Evolutionary conservation across 2,113 vertebrate species (phyloP).

Genomic region (Porphyrio hochstetteri): DNA sequence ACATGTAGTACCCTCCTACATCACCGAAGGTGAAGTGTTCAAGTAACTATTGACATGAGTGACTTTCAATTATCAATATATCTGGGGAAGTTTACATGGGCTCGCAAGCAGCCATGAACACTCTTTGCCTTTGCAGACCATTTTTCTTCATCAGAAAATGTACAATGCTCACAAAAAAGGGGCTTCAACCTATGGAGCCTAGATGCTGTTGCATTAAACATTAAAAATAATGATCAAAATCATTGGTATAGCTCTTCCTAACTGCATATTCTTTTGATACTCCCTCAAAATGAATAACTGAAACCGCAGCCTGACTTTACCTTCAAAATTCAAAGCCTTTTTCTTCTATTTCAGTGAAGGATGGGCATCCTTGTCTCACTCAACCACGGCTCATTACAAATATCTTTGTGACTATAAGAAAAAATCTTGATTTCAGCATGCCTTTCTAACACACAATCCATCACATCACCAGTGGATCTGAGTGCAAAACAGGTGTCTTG

Average conservation of each 20-base stretch:
- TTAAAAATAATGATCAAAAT: neutral
- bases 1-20: neutral
- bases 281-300: neutral
- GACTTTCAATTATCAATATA: neutral
- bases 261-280: neutral
- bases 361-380: neutral
- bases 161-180: neutral
- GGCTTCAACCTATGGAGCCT: neutral
- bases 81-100: neutral
- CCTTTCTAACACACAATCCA: neutral
- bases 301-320: neutral
- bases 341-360: neutral
- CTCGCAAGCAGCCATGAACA: neutral
- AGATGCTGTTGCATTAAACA: neutral
- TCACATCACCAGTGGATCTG: neutral
- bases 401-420: neutral
- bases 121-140: neutral
- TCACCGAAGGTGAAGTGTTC: neutral
- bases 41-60: neutral
- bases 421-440: neutral
- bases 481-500: neutral
- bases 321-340: neutral
- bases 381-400: neutral
- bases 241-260: neutral
- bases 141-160: neutral